Base-by-base conservation (phyloP, 2,888 invertebrate species). In the Ecdyonurus torrentis region DNA sequence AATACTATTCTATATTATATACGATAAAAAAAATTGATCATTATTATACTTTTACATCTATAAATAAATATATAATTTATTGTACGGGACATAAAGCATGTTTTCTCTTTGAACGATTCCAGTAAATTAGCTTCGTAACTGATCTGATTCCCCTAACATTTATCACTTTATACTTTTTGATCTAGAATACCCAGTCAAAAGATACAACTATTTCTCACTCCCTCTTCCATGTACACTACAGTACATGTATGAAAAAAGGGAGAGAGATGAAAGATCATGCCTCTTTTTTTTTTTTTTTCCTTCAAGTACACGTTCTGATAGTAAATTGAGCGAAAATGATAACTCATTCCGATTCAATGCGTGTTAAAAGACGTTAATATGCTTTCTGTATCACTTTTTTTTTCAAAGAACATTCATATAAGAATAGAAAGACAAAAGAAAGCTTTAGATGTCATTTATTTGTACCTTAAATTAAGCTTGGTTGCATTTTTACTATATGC, bases 311-410 rank as follows among this genome's bases (percentile, higher is more conserved):
- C 55, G 55, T 55, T 55, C 55, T 7, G 7, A n/a, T 18, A 22
- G 5, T 55, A 18, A 63, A 63, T 63, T 63, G 63, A 63, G 63
- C 63, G 63, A 59, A 63, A 63, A 63, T 63, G 59, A 63, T 59
- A 63, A 63, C 63, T 59, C 52, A 59, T 59, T 63, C 63, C 55
- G 50, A 25, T 5, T 20, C 55, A 22, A 55, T 7, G 55, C 5
- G 7, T 20, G 20, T n/a, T 55, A 20, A 7, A 55, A 55, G 55
- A 55, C 7, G n/a, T n/a, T n/a, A n/a, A n/a, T n/a, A n/a, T n/a
- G n/a, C n/a, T n/a, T n/a, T n/a, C n/a, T n/a, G n/a, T n/a, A n/a
- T n/a, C n/a, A n/a, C n/a, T n/a, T n/a, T n/a, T n/a, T n/a, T n/a
- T n/a, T n/a, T n/a, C 50, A 18, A 50, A 18, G 18, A 50, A 50